Percentiles rank a stretch among this genome's conserved stretches.
Evolutionary conservation across 2,113 vertebrate genomes (phyloP).

Genomic region (Turdus rufiventris): DNA sequence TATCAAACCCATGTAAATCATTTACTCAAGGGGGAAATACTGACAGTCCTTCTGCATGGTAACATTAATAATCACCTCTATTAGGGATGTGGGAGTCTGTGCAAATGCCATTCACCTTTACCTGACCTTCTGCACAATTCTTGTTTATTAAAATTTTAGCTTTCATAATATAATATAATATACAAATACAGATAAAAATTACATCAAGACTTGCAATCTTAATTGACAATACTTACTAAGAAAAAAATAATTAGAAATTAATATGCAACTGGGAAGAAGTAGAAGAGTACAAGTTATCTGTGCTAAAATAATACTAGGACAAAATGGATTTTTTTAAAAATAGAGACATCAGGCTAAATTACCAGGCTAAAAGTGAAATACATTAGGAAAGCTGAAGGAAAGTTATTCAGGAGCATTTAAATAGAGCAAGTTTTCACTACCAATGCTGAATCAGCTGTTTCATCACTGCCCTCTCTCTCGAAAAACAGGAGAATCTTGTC

Average conservation of each 20-base stretch:
- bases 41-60: neutral
- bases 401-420: neutral
- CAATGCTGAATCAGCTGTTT: neutral
- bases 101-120: neutral
- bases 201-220: neutral
- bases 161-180: neutral
- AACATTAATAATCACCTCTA: neutral
- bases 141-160: neutral
- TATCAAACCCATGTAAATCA: neutral
- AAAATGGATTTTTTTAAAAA: neutral
- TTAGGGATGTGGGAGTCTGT: neutral
- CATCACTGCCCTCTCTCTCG: rapidly evolving
- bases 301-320: neutral
- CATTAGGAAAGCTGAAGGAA: neutral
- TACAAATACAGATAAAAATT: neutral
- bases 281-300: neutral
- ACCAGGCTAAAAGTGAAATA: neutral
- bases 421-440: neutral
- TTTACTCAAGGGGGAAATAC: neutral
- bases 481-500: neutral
- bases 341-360: neutral
- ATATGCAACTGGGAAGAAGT: neutral
- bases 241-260: neutral
- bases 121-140: neutral
- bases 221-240: neutral